A percentile compares a stretch with the other conserved stretches of the same genome.
Evolutionary conservation across 2,113 vertebrate species (phyloP).

Genomic region (Corythaeola cristata): DNA sequence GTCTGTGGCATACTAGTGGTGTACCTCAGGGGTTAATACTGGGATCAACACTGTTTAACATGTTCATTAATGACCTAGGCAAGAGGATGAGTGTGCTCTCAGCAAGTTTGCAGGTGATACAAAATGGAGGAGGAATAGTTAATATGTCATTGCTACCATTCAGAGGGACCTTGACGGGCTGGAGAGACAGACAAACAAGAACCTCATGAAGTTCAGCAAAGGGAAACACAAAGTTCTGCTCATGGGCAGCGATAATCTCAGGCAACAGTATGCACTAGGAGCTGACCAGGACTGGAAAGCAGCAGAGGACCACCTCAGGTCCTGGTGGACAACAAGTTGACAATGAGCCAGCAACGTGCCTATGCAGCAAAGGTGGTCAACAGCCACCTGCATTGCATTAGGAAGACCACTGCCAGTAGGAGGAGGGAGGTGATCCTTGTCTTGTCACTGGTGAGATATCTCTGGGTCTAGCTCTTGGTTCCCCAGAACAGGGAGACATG

Average conservation of each 20-base stretch:
- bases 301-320: neutral
- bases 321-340: neutral
- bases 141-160: neutral
- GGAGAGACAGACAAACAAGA: neutral
- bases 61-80: neutral
- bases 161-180: neutral
- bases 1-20: neutral
- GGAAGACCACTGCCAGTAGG: neutral
- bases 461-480: neutral
- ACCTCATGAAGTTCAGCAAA: neutral
- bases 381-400: neutral
- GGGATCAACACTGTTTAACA: neutral
- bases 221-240: neutral
- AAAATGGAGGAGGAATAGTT: neutral
- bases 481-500: neutral
- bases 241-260: neutral
- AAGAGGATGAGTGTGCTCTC: neutral
- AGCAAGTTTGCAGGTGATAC: neutral
- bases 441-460: neutral
- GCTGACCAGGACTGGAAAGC: neutral
- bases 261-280: neutral
- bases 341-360: neutral
- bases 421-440: neutral
- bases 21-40: neutral
- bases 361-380: neutral